These are phyloP conservation scores for Scarus forsteni DNA, from an alignment of 2,797 vertebrate species.

Conservation along the genomic window DNA sequence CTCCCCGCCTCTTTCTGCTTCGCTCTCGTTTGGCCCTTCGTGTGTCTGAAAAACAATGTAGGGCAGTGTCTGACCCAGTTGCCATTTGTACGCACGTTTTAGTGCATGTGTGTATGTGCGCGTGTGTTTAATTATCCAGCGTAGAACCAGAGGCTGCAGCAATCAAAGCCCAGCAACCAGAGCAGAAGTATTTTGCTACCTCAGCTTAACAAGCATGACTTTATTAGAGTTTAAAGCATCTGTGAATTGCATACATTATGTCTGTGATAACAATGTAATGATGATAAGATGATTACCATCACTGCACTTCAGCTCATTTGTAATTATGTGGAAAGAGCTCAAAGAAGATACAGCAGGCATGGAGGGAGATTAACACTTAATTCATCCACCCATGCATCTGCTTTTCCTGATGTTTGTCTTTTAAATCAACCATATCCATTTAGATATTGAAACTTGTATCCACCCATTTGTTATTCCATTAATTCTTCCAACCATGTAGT, in stretches of 20 bases:
- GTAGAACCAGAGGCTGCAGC: constrained; percentile 65
- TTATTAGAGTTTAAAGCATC: constrained; percentile 42
- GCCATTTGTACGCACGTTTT: constrained; percentile 58
- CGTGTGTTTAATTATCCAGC: constrained; percentile 75
- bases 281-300: background rate
- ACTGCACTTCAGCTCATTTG: background rate
- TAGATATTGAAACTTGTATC: too few species aligned
- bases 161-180: constrained; percentile 69
- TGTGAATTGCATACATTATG: constrained; percentile 16
- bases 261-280: background rate
- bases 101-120: constrained; percentile 26
- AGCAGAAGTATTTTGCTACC: constrained; percentile 59
- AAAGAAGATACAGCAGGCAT: background rate
- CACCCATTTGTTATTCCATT: too few species aligned
- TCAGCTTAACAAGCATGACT: constrained; percentile 62
- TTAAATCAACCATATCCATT: too few species aligned
- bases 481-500: too few species aligned
- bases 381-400: too few species aligned
- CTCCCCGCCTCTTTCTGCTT: constrained; percentile 47
- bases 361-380: too few species aligned
- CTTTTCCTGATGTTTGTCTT: too few species aligned
- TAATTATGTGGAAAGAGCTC: background rate
- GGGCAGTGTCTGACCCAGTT: constrained; percentile 82
- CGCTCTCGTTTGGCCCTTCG: constrained; percentile 62
- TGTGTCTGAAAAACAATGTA: constrained; percentile 77